Base-by-base conservation (phyloP, 2,797 vertebrate species). In the Sebastes trivittatus region DNA sequence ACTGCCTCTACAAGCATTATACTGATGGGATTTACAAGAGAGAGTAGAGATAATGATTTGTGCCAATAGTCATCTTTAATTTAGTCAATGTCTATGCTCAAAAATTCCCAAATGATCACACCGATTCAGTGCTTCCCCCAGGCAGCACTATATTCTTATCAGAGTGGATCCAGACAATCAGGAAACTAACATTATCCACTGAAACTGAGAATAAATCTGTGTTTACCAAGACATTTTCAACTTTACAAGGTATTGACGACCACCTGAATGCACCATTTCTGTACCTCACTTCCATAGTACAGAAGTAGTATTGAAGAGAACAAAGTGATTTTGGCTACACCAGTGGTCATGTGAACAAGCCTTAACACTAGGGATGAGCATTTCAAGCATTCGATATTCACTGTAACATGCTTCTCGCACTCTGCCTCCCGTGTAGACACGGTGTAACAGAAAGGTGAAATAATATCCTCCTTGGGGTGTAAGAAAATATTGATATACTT, bases 41-140 rank as follows among this genome's bases (percentile, higher is more conserved):
- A 59, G 34, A 75, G 27, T 27, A 9, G 58, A 56, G 36, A 68
- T 67, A 77, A 79, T 61, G 42, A 76, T 74, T 54, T 23, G 23
- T 76, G 30, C 25, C 65, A 69, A 78, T 59, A 52, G 36, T 67
- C 32, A 54, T 69, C 42, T 72, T 78, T 74, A 77, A 85, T 75
- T 75, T 42, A 69, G 16, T 46, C 14, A 27, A 6, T 73, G 36
- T 75, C 59, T 59, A 11, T 54, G 23, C 49, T 56, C 11, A 71
- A 59, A 80, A 82, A 75, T n/a, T 69, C 67, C 63, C n/a, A 61
- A 54, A 78, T 16, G 52, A 64, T 67, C 34, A 4, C 34, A 20
- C 4, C 0, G 54, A 54, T 49, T 81, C 56, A 30, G 23, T 2
- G 0, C 56, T 69, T 69, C 8, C 52, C 65, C 14, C n/a, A 11